phyloP scores from a whole-genome alignment of 2,888 invertebrate species.

The Ischnus inquisitorius region DNA sequence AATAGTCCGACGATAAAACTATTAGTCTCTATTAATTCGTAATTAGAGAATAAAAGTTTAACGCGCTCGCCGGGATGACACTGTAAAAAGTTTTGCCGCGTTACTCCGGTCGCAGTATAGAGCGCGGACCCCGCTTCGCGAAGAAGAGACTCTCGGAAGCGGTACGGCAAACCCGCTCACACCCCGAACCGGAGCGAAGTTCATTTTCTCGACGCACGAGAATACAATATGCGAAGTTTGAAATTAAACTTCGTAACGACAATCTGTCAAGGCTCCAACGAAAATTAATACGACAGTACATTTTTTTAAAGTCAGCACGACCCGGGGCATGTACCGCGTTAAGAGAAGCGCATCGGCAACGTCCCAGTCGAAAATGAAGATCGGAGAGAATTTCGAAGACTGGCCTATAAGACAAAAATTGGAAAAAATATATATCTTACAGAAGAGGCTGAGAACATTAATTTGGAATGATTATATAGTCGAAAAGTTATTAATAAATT shows the following conservation, averaged over 20 bases:
- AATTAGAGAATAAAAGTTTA: constrained; percentile 79
- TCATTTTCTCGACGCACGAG: constrained; percentile 9
- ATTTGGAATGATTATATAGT: too few relatives aligned
- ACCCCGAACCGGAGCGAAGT: background rate
- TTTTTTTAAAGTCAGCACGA: background rate
- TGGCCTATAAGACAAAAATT: too few relatives aligned
- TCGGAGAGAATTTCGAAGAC: too few relatives aligned
- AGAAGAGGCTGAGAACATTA: too few relatives aligned
- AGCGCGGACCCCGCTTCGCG: background rate
- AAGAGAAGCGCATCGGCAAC: background rate
- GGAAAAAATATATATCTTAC: too few relatives aligned
- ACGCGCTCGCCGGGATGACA: constrained; percentile 47
- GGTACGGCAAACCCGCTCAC: background rate
- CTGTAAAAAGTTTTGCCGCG: constrained; percentile 28
- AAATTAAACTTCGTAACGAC: constrained; percentile 16
- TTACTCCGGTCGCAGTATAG: background rate
- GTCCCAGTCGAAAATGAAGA: too few relatives aligned
- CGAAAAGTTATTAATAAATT: too few relatives aligned
- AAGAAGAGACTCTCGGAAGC: background rate
- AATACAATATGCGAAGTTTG: constrained; percentile 12
- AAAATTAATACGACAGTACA: constrained; percentile 1
- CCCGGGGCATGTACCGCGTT: too few relatives aligned
- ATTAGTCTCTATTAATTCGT: constrained; percentile 82
- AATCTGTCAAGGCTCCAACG: constrained; percentile 1
- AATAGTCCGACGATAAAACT: constrained; percentile 80